Conservation (phyloP, 2,113 vertebrate species). For the Leptodactylus fuscus region DNA sequence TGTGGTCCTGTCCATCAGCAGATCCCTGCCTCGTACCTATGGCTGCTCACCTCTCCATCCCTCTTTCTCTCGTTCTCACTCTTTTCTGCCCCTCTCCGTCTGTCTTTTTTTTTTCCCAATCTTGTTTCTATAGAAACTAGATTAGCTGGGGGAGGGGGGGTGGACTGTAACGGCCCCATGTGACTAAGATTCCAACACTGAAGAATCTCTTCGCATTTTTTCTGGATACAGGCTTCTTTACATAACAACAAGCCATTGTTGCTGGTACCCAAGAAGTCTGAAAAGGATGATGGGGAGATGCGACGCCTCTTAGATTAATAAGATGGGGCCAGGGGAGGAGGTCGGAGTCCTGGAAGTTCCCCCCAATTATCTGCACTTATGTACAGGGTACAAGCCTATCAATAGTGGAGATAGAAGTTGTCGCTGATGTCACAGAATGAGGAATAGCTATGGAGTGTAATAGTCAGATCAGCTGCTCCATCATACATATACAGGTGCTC, state of each 20-base stretch:
- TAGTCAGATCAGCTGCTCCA: not conserved
- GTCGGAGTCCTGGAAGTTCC: not conserved
- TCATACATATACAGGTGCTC: too few relatives aligned
- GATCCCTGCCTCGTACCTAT: not conserved
- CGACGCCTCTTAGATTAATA: not conserved
- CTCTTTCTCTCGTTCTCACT: constrained; percentile 54
- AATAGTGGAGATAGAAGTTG: not conserved
- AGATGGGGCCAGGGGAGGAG: not conserved
- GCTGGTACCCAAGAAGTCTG: constrained; percentile 32
- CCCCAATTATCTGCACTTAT: too few relatives aligned
- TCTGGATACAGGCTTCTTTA: constrained; percentile 50
- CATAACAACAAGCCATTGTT: constrained; percentile 59
- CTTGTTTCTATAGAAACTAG: constrained; percentile 61
- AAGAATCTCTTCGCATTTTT: constrained; percentile 52
- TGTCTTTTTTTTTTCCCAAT: constrained; percentile 57
- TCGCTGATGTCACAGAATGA: not conserved
- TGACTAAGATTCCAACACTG: constrained; percentile 60
- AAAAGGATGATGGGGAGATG: constrained; percentile 4
- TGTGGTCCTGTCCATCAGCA: not conserved
- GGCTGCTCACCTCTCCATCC: constrained; percentile 58
- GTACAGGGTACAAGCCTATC: not conserved
- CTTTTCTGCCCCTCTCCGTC: constrained; percentile 57
- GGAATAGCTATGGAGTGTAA: not conserved
- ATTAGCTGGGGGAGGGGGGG: constrained; percentile 58
- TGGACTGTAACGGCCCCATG: constrained; percentile 54